phyloP scores from a whole-genome alignment of 2,888 invertebrate genomes.

The Pachycephus smyrnensis region DNA sequence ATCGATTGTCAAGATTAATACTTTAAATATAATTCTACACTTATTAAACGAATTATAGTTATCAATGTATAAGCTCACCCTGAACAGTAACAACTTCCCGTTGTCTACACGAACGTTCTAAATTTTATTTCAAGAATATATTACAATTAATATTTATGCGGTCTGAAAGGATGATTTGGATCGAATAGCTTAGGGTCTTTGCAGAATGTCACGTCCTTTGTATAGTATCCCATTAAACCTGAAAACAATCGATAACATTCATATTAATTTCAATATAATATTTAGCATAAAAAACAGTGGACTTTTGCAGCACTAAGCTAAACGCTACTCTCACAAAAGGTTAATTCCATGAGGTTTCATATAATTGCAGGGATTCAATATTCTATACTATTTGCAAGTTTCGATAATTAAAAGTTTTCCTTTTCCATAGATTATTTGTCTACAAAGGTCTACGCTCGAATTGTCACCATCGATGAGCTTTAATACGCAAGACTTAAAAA shows the following conservation, averaged over 20 bases:
- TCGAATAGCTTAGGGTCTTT: slow-evolving; percentile 93
- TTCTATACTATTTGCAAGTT: no score
- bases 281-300: not conserved
- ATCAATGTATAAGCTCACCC: no score
- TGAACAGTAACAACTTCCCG: slow-evolving; percentile 29
- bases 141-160: slow-evolving; percentile 78
- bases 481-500: no score
- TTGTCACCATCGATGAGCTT: no score
- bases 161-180: slow-evolving; percentile 83
- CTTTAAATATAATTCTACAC: no score
- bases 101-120: slow-evolving; percentile 11
- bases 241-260: slow-evolving; percentile 34
- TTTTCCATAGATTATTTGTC: no score
- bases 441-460: no score
- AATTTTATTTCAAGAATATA: slow-evolving; percentile 11
- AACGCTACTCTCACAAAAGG: no score
- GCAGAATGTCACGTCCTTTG: slow-evolving; percentile 83
- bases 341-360: no score
- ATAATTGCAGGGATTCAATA: no score
- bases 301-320: not conserved
- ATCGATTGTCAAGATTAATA: no score
- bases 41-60: not conserved
- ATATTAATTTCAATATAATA: slow-evolving; percentile 7
- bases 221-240: slow-evolving; percentile 84
- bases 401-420: no score